These are phyloP conservation scores for Ectemnius lituratus DNA, from an alignment of 2,888 invertebrate species.

Conservation along the genomic window DNA sequence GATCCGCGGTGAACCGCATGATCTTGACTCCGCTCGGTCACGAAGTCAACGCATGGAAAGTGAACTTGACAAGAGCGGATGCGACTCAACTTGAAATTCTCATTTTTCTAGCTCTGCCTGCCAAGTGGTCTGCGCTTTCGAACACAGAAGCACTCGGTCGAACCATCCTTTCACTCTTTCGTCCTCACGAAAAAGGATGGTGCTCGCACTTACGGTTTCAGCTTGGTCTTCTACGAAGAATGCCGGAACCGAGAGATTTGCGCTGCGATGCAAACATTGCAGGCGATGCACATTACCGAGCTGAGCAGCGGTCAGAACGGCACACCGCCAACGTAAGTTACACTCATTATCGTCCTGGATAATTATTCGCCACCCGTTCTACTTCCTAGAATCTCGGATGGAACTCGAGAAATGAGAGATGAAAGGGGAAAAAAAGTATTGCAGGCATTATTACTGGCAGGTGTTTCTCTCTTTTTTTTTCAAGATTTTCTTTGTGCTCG, in stretches of 20 bases:
- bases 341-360: background rate
- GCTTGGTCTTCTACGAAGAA: constrained; percentile 97
- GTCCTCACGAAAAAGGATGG: constrained; percentile 98
- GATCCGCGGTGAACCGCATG: too few species aligned
- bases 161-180: constrained; percentile 96
- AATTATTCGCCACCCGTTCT: too few species aligned
- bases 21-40: constrained; percentile 24
- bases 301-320: constrained; percentile 87
- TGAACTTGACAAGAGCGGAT: constrained; percentile 23
- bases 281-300: constrained; percentile 95
- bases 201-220: constrained; percentile 94
- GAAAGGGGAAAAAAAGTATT: too few species aligned
- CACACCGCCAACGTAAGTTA: constrained; percentile 73
- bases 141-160: constrained; percentile 92
- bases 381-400: too few species aligned
- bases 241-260: constrained; percentile 95
- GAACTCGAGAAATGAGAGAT: too few species aligned
- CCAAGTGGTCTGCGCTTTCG: constrained; percentile 96
- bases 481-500: too few species aligned
- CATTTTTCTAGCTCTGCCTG: constrained; percentile 87
- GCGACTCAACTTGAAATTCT: constrained; percentile 33
- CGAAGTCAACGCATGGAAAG: background rate
- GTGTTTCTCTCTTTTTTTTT: too few species aligned
- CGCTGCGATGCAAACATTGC: constrained; percentile 96
- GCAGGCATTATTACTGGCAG: too few species aligned